Percentiles rank a stretch among this genome's conserved stretches.
Conservation (phyloP, 1,140 invertebrate genomes). For the Hylaeus volcanicus region DNA sequence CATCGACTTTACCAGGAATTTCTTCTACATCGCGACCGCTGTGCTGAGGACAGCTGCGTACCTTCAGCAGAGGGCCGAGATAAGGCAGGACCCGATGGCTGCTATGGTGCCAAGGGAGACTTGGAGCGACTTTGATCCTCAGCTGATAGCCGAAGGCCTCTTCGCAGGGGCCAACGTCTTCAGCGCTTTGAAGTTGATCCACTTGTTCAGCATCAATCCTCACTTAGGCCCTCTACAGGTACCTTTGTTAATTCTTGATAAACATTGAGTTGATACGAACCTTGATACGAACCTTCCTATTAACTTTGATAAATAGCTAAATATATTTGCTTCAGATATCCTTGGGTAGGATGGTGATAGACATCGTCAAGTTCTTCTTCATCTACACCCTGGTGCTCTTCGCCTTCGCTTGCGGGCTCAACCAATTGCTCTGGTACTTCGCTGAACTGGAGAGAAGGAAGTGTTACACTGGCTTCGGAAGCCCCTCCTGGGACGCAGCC, state of each 20-base stretch:
- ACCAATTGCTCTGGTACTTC: constrained; percentile 95
- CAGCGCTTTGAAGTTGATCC: constrained; percentile 92
- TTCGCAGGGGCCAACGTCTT: constrained; percentile 96
- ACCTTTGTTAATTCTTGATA: not conserved
- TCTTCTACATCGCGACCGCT: constrained; percentile 90
- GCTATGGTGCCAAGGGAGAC: constrained; percentile 89
- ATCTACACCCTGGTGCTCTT: constrained; percentile 92
- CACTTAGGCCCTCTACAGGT: constrained; percentile 89
- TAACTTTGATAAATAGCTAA: not conserved
- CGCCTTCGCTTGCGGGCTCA: constrained; percentile 91
- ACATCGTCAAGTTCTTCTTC: constrained; percentile 94
- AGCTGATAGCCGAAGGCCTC: constrained; percentile 95
- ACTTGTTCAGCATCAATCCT: constrained; percentile 95
- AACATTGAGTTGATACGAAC: too few relatives aligned
- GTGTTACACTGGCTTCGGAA: constrained; percentile 84
- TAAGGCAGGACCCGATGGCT: constrained; percentile 83
- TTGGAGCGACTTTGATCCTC: constrained; percentile 96
- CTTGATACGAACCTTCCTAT: too few relatives aligned
- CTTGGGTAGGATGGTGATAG: constrained; percentile 91
- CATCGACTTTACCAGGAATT: constrained; percentile 95
- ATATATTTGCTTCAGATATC: constrained; percentile 84
- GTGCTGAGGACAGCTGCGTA: constrained; percentile 89
- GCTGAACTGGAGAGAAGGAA: constrained; percentile 89
- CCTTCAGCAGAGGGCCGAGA: constrained; percentile 87
- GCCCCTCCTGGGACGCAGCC: constrained; percentile 84